Conservation (phyloP, 2,888 invertebrate genomes). For the Toxonevra muliebris region DNA sequence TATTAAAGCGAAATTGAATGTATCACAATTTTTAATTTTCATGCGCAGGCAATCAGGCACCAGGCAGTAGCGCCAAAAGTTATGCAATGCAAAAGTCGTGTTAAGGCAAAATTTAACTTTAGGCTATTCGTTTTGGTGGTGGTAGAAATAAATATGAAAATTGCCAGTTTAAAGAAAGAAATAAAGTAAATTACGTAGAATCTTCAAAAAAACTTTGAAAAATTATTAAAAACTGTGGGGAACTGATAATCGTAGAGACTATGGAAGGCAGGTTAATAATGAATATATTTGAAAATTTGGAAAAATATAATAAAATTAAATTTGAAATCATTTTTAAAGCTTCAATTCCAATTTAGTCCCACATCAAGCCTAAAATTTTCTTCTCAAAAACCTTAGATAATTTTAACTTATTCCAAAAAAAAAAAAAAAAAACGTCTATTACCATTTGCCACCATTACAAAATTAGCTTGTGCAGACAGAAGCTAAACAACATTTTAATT, state of each 20-base stretch:
- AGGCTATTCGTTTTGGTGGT: background rate
- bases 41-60: background rate
- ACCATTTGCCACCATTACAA: background rate
- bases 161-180: no score
- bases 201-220: no score
- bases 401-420: background rate
- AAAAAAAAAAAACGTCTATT: background rate
- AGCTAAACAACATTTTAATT: background rate
- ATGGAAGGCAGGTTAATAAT: no score
- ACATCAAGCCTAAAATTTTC: no score
- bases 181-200: no score
- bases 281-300: background rate
- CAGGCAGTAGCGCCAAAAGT: constrained; percentile 1
- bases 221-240: no score
- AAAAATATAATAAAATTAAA: background rate
- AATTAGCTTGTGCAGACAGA: background rate
- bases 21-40: constrained; percentile 26
- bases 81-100: constrained; percentile 34
- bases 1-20: constrained; percentile 10
- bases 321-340: background rate
- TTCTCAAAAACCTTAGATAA: background rate
- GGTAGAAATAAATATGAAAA: no score
- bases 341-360: no score
- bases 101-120: constrained; percentile 10
- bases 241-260: no score